These are phyloP conservation scores for Drosophila rubida DNA, from an alignment of 2,888 invertebrate species.

Conservation along the genomic window DNA sequence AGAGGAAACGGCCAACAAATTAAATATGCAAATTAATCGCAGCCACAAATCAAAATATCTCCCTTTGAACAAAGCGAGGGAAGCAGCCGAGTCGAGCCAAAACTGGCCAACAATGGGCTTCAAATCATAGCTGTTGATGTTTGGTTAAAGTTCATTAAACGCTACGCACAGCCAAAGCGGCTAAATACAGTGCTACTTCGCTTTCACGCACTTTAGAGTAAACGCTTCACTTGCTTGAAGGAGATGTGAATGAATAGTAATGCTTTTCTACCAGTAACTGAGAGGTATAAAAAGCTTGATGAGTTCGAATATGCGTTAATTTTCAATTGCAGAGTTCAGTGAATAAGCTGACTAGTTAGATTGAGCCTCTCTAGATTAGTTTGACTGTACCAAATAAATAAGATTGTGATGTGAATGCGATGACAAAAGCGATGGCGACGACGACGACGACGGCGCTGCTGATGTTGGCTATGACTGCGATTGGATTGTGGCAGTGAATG, in stretches of 20 bases:
- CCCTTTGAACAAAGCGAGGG: constrained; percentile 36
- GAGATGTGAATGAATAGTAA: too few relatives aligned
- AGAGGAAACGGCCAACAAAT: constrained; percentile 55
- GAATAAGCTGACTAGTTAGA: neutral
- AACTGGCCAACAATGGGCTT: constrained; percentile 32
- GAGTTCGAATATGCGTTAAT: neutral
- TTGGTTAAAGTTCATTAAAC: constrained; percentile 73
- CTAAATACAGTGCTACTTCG: constrained; percentile 3
- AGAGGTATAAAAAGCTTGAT: too few relatives aligned
- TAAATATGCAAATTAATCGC: constrained; percentile 67
- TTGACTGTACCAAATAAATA: constrained; percentile 31
- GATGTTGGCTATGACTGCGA: neutral
- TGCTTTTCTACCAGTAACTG: too few relatives aligned
- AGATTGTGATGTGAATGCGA: constrained; percentile 30
- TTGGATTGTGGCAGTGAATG: neutral
- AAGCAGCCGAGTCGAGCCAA: constrained; percentile 2
- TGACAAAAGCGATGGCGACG: constrained; percentile 12
- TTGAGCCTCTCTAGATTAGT: neutral
- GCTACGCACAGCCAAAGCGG: constrained; percentile 42
- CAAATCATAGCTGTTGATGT: constrained; percentile 69
- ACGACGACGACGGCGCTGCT: constrained; percentile 11
- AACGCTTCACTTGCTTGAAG: too few relatives aligned
- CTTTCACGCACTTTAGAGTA: neutral
- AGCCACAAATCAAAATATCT: constrained; percentile 13
- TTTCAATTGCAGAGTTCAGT: neutral